phyloP scores from a whole-genome alignment of 1,140 invertebrate species.

The Drosophila pandora region DNA sequence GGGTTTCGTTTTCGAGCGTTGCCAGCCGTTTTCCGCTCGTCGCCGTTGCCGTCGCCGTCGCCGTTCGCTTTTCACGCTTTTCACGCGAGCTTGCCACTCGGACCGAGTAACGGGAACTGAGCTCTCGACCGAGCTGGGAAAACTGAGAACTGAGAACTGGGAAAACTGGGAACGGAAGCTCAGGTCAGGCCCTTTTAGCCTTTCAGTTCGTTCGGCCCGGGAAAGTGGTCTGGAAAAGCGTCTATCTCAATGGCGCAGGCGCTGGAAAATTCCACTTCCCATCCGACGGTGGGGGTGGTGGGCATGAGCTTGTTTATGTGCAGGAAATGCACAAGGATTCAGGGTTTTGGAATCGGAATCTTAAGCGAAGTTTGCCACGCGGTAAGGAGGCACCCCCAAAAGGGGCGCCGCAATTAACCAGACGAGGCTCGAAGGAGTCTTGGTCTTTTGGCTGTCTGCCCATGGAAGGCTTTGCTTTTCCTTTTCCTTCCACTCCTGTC shows the following conservation, averaged over 20 bases:
- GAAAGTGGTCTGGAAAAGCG: slow-evolving; percentile 30
- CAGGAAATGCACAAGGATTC: slow-evolving; percentile 68
- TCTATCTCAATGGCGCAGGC: slow-evolving; percentile 9
- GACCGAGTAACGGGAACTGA: slow-evolving; percentile 63
- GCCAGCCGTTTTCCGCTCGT: slow-evolving; percentile 59
- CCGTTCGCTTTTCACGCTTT: slow-evolving; percentile 26
- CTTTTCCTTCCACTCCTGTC: background rate
- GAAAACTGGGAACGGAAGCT: slow-evolving; percentile 16
- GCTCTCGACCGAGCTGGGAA: slow-evolving; percentile 18
- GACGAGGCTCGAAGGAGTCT: slow-evolving; percentile 32
- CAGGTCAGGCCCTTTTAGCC: slow-evolving; percentile 24
- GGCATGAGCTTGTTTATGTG: slow-evolving; percentile 66
- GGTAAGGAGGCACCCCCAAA: slow-evolving; percentile 50
- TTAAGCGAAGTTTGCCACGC: slow-evolving; percentile 53
- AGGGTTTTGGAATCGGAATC: slow-evolving; percentile 6
- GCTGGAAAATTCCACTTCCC: slow-evolving; percentile 6
- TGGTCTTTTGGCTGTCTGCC: slow-evolving; percentile 60
- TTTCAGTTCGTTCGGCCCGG: slow-evolving; percentile 14
- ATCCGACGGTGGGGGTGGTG: background rate
- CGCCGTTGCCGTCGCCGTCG: slow-evolving; percentile 25
- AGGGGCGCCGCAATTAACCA: slow-evolving; percentile 62
- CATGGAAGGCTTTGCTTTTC: background rate
- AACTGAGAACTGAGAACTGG: slow-evolving; percentile 12
- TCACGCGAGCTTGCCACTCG: slow-evolving; percentile 72
- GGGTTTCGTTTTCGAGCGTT: slow-evolving; percentile 45